Conservation (phyloP, 1,140 invertebrate genomes). For the Sitobion miscanthi region DNA sequence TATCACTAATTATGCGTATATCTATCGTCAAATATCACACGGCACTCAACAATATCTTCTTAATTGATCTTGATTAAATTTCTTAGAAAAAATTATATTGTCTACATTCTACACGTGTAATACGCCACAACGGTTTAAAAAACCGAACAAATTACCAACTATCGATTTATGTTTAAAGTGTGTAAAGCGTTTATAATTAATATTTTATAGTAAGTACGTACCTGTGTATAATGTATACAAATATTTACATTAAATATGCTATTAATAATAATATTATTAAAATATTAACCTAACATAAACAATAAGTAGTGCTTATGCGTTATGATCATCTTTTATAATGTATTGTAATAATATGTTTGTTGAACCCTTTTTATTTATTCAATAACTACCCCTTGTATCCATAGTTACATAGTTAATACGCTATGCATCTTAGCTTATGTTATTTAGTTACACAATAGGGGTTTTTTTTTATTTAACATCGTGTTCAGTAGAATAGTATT, state of each 20-base stretch:
- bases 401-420: neutral
- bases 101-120: neutral
- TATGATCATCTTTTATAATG: neutral
- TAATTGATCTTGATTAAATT: neutral
- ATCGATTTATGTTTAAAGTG: neutral
- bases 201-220: neutral
- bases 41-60: neutral
- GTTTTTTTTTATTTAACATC: neutral
- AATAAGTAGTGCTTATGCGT: neutral
- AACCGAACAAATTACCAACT: neutral
- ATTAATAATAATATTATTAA: neutral
- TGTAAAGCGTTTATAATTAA: neutral
- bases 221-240: neutral
- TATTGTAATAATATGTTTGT: neutral
- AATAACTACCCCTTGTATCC: neutral
- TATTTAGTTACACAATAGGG: neutral
- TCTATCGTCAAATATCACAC: too few relatives aligned
- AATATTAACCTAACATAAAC: neutral
- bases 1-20: neutral
- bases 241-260: neutral
- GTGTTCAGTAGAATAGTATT: neutral
- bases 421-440: neutral
- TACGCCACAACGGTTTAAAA: neutral
- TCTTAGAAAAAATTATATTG: neutral
- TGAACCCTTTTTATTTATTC: slow-evolving; percentile 15